A percentile compares a stretch with the other conserved stretches of the same genome.
Conservation (phyloP, 2,113 vertebrate species). For the Marcusenius ussheri region DNA sequence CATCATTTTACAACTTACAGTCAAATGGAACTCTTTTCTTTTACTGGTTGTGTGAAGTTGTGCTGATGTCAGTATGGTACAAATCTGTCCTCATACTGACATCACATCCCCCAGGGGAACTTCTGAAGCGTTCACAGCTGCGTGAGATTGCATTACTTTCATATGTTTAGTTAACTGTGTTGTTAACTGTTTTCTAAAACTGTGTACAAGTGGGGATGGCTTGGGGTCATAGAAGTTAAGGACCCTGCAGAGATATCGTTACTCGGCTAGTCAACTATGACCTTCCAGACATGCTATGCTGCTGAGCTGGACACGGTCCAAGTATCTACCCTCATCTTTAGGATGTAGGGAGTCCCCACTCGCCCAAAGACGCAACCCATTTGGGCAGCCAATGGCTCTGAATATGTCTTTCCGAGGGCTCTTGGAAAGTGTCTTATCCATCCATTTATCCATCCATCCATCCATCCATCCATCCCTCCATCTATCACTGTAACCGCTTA, state of each 20-base stretch:
- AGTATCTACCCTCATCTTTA: background rate
- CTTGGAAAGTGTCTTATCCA: background rate
- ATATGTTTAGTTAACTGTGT: background rate
- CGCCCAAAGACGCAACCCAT: background rate
- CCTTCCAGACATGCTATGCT: background rate
- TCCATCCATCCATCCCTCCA: no score
- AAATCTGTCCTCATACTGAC: background rate
- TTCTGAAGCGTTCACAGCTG: background rate
- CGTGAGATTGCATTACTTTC: background rate
- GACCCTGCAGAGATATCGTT: background rate
- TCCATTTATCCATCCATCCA: no score
- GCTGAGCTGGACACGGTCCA: background rate
- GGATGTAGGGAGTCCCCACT: background rate
- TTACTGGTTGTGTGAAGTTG: background rate
- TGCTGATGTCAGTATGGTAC: background rate
- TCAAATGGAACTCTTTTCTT: background rate
- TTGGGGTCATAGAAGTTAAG: background rate
- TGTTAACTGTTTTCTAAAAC: no score
- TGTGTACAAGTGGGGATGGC: background rate
- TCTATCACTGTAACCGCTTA: no score
- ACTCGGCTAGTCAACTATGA: background rate
- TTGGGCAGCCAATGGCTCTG: background rate
- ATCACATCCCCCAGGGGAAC: background rate
- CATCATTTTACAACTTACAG: background rate
- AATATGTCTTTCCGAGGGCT: background rate